Evolutionary conservation across 2,113 vertebrate species (phyloP).

Genomic region (Trichomycterus rosablanca): DNA sequence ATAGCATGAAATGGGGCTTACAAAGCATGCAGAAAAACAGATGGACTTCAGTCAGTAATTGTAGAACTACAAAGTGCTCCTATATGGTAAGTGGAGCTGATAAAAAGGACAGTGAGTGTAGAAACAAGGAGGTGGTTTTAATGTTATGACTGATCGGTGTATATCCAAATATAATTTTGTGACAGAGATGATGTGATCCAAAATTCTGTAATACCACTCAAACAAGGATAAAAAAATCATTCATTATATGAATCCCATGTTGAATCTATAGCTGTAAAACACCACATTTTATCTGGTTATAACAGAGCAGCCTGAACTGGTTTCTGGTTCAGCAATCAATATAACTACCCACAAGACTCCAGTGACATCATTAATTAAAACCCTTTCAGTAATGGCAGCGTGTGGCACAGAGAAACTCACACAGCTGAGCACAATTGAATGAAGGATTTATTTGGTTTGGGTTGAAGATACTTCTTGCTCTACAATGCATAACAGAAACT

Average conservation of each 20-base stretch:
- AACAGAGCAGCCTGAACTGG: constrained; percentile 1
- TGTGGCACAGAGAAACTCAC: constrained; percentile 5
- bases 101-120: too few species aligned
- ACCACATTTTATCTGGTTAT: constrained; percentile 1
- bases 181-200: background rate
- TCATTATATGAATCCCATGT: constrained; percentile 6
- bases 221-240: too few species aligned
- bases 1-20: too few species aligned
- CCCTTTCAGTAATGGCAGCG: constrained; percentile 22
- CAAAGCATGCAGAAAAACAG: too few species aligned
- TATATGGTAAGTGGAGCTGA: too few species aligned
- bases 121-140: too few species aligned
- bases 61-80: too few species aligned
- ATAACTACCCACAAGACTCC: constrained; percentile 24
- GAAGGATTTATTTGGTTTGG: constrained; percentile 22
- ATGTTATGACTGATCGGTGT: too few species aligned
- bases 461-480: constrained; percentile 18
- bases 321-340: constrained; percentile 27
- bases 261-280: constrained; percentile 1
- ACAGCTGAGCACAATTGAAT: constrained; percentile 21
- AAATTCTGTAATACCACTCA: background rate
- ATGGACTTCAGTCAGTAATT: too few species aligned
- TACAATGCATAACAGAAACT: constrained; percentile 4
- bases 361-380: constrained; percentile 37
- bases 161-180: background rate